phyloP scores from a whole-genome alignment of 2,888 invertebrate species.

The Metallyticus violacea region DNA sequence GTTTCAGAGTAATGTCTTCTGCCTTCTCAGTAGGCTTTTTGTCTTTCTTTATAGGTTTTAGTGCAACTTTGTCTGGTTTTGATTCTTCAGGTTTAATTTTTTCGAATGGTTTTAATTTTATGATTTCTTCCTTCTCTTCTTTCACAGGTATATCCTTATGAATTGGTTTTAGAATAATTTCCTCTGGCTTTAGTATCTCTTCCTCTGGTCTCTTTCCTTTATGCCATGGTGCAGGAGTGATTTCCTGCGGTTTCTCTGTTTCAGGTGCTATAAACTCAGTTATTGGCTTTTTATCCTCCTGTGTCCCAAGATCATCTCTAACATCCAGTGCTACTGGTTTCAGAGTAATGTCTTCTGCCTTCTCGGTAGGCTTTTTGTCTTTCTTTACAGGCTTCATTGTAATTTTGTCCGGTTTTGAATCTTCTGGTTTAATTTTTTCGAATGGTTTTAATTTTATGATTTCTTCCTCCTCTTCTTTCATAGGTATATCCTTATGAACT shows the following conservation, averaged over 20 bases:
- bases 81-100: slow-evolving; percentile 8
- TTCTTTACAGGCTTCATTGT: slow-evolving; percentile 22
- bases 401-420: slow-evolving; percentile 9
- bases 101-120: slow-evolving; percentile 33
- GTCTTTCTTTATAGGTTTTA: background rate
- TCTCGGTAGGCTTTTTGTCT: slow-evolving; percentile 1
- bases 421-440: slow-evolving; percentile 11
- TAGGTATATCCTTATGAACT: background rate
- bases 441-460: slow-evolving; percentile 40
- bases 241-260: slow-evolving; percentile 20
- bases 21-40: slow-evolving; percentile 36
- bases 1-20: slow-evolving; percentile 36
- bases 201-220: slow-evolving; percentile 20
- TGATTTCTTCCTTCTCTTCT: slow-evolving; percentile 35
- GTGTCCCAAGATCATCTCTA: slow-evolving; percentile 35
- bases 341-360: slow-evolving; percentile 33
- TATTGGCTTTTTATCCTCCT: slow-evolving; percentile 28
- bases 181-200: slow-evolving; percentile 19
- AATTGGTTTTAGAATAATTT: slow-evolving; percentile 17
- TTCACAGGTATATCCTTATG: slow-evolving; percentile 36
- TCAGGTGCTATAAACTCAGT: slow-evolving; percentile 33
- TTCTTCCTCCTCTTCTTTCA: slow-evolving; percentile 36
- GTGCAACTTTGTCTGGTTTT: slow-evolving; percentile 26
- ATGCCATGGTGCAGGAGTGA: slow-evolving; percentile 17
- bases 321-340: slow-evolving; percentile 32